A percentile compares a stretch with the other conserved stretches of the same genome.
Conservation (phyloP, 2,888 invertebrate genomes). For the Arrhopalites spinosus region DNA sequence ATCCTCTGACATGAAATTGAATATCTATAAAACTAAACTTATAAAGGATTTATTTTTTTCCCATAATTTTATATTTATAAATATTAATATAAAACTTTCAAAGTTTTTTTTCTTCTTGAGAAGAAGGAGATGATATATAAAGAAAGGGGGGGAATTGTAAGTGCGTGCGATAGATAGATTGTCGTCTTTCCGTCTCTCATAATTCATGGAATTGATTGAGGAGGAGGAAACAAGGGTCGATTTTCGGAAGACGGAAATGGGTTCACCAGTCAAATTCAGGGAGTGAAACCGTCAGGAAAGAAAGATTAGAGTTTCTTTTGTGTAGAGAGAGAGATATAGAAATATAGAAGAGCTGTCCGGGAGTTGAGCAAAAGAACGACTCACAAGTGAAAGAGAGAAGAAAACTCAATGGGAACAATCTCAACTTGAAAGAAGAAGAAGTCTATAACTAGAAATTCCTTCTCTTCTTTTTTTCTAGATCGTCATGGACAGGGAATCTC, state of each 20-base stretch:
- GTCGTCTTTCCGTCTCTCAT: constrained; percentile 1
- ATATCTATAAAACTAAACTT: too few species aligned
- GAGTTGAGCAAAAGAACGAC: neutral
- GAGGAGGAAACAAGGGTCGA: constrained; percentile 25
- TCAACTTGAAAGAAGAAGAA: too few species aligned
- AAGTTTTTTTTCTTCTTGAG: too few species aligned
- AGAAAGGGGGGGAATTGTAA: neutral
- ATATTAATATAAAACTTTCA: too few species aligned
- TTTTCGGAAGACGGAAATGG: constrained; percentile 32
- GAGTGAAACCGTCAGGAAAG: constrained; percentile 24
- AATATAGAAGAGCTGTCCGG: neutral
- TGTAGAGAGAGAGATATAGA: neutral
- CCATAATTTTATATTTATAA: too few species aligned
- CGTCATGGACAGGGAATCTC: neutral
- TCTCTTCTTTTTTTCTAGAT: neutral
- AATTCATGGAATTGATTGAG: constrained; percentile 26
- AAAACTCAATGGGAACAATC: neutral
- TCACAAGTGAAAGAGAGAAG: too few species aligned
- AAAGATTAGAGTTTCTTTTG: constrained; percentile 24
- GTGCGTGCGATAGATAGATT: neutral
- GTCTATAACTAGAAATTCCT: neutral
- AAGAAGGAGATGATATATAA: neutral
- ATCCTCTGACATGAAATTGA: too few species aligned
- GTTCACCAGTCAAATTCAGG: constrained; percentile 33
- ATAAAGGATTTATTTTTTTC: too few species aligned